Base-by-base conservation (phyloP, 35 echinoderm and acorn worm species). In the Ophioderma brevispina region DNA sequence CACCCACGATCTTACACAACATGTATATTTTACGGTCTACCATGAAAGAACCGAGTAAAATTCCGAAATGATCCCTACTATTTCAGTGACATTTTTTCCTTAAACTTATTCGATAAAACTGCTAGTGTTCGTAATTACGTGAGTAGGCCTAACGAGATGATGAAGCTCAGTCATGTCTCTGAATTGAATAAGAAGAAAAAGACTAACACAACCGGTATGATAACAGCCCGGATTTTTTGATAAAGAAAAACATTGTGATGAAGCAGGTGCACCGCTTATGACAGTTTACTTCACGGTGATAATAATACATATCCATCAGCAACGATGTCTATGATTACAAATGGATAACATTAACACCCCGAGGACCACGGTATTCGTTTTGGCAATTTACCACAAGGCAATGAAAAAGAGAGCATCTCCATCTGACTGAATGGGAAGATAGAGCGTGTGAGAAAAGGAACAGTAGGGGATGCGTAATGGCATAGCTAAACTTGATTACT, bases 401-500 rank as follows among this genome's bases (percentile, higher is more conserved):
- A 6, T 70, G 59, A 70, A 70, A 70, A 70, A 70, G 59, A 70
- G 59, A 70, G 59, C 59, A 70, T 70, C 59, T 70, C 41, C 4
- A 70, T 70, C 59, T 70, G 1, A 25, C 3, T 70, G 59, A 70
- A 70, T 70, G 59, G 28, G 59, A 70, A 70, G 59, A 70, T 70
- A 25, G 59, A 70, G 23, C 17, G 59, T 25, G 59, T 70, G 59
- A 15, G 28, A 70, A 70, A 70, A 70, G 2, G 59, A 18, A 70
- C 17, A 70, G 59, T 70, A 70, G 6, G 41, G 59, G 10, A 25
- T 70, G 28, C 17, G 59, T 70, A 70, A 70, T 70, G 59, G 59
- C 59, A 70, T 70, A 70, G 59, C 59, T 70, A 70, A 70, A 70
- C 59, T 70, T 70, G 59, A 70, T 70, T 70, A 70, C 59, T 13